Percentiles rank a stretch among this genome's conserved stretches.
These are phyloP conservation scores for Oscheius sp. DNA, from an alignment of 2,888 invertebrate genomes.

Conservation along the genomic window DNA sequence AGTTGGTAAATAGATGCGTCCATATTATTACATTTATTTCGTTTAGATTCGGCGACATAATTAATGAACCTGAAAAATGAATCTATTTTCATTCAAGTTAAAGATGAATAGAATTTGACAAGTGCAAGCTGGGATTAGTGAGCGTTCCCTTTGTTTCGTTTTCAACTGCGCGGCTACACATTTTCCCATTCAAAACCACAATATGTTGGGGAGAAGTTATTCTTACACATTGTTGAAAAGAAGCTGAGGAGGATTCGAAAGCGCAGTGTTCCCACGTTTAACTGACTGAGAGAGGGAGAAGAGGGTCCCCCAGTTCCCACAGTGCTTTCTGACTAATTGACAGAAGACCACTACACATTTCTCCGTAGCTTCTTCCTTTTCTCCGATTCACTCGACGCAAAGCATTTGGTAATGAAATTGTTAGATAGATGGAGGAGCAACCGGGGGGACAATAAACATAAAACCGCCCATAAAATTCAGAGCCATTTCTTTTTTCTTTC, in stretches of 20 bases:
- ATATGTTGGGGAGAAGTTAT: not conserved
- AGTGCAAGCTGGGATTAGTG: too few relatives aligned
- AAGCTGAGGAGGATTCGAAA: not conserved
- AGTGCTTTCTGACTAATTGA: conserved; percentile 34
- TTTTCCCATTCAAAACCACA: not conserved
- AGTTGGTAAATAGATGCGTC: not conserved
- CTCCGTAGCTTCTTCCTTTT: not conserved
- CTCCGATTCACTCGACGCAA: not conserved
- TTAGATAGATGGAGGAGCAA: not conserved
- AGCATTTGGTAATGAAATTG: conserved; percentile 24
- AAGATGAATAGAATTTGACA: not conserved
- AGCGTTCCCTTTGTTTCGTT: too few relatives aligned
- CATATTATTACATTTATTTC: not conserved
- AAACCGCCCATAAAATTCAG: not conserved
- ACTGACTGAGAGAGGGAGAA: conserved; percentile 5
- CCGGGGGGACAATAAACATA: not conserved
- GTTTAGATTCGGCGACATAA: conserved; percentile 55
- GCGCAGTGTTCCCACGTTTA: conserved; percentile 19
- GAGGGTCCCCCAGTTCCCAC: conserved; percentile 19
- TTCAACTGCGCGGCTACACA: not conserved
- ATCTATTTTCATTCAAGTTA: not conserved
- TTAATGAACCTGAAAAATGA: conserved; percentile 73
- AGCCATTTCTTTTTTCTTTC: not conserved
- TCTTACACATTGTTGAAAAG: not conserved
- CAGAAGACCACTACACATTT: not conserved